These are phyloP conservation scores for Drosophila ironensis DNA, from an alignment of 1,140 invertebrate species.

Conservation along the genomic window DNA sequence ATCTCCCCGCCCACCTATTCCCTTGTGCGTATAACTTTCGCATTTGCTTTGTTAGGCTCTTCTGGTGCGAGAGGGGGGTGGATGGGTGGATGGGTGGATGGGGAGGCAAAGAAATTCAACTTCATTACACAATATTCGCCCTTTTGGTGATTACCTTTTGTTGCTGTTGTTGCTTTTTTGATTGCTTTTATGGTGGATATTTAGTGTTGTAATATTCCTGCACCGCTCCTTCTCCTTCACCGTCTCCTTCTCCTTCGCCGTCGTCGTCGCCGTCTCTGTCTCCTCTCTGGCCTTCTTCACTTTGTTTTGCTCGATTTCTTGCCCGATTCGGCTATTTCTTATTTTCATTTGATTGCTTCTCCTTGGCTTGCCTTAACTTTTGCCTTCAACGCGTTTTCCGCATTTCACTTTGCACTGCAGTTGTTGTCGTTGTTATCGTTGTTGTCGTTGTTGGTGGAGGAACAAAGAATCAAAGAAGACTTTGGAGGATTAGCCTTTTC, in stretches of 20 bases:
- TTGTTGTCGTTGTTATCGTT: not conserved
- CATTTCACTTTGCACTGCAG: conserved; percentile 63
- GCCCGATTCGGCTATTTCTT: conserved; percentile 4
- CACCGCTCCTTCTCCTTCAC: not conserved
- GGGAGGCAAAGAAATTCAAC: conserved; percentile 57
- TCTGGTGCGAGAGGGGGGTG: not conserved
- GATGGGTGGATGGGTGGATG: too few species aligned
- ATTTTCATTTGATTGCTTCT: not conserved
- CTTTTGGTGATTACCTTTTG: conserved; percentile 41
- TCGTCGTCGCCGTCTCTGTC: not conserved
- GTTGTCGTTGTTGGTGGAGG: not conserved
- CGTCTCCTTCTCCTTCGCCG: not conserved
- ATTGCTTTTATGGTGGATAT: conserved; percentile 39
- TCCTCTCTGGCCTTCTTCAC: conserved; percentile 5
- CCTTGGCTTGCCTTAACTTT: not conserved
- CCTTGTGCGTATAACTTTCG: conserved; percentile 37
- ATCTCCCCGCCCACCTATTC: not conserved
- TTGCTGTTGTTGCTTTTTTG: conserved; percentile 31
- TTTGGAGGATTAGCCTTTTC: conserved; percentile 1
- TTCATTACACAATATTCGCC: conserved; percentile 70
- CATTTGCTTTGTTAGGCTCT: conserved; percentile 15
- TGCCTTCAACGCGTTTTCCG: conserved; percentile 39
- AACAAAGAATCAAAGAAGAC: conserved; percentile 1
- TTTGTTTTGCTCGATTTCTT: conserved; percentile 2
- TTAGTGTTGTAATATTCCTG: conserved; percentile 28